Conservation (phyloP, 2,797 vertebrate genomes). For the Meriones psammophilus region DNA sequence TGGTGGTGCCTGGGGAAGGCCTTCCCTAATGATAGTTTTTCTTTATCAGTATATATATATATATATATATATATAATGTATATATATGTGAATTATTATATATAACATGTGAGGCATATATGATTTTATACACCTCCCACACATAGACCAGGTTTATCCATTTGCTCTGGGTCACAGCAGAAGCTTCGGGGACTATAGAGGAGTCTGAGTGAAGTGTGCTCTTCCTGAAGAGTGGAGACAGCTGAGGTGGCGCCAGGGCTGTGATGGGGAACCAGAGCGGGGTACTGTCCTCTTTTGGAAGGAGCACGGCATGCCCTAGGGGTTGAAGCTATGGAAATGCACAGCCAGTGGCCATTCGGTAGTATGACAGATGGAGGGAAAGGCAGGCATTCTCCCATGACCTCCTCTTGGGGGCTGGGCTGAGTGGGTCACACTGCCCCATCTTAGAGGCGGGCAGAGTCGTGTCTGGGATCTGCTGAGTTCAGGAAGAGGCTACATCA, state of each 20-base stretch:
- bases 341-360: neutral
- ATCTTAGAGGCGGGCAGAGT: neutral
- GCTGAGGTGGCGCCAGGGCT: neutral
- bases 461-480: neutral
- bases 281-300: neutral
- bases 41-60: too few species aligned
- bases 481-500: neutral
- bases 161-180: neutral
- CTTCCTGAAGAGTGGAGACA: neutral
- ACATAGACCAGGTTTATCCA: neutral
- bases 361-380: neutral
- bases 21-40: neutral
- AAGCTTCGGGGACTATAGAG: neutral
- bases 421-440: accelerated
- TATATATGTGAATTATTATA: too few species aligned
- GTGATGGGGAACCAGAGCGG: neutral
- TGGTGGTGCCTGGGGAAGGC: neutral
- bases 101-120: too few species aligned
- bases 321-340: neutral
- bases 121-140: too few species aligned
- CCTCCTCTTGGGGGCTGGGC: accelerated
- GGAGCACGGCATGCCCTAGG: neutral
- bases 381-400: neutral
- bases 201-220: neutral
- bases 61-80: too few species aligned